Base-by-base conservation (phyloP, 2,113 vertebrate genomes). In the Cervus canadensis region DNA sequence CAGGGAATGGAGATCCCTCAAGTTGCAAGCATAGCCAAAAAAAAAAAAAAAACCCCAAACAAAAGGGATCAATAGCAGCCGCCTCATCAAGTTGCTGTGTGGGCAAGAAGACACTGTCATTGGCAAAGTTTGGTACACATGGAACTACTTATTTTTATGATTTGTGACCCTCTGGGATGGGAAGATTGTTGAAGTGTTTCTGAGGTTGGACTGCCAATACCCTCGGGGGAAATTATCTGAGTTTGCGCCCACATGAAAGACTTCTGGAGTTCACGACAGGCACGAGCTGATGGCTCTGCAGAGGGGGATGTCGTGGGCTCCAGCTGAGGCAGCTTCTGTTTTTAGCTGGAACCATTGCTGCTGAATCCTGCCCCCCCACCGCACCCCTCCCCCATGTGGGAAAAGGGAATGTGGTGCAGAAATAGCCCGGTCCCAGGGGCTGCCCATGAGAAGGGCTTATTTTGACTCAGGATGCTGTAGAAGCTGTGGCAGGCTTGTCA, bases 371-470 rank as follows among this genome's bases (percentile, higher is more conserved):
- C 79, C 50, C 79, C 79, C 79, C 11, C 85, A 78, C 60, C 82
- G 0, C 64, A 9, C 64, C 64, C 64, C 64, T 71, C 95, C 97
- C 96, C 92, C 19, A 23, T 43, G 90, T 87, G 48, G 97, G 59
- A 62, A 79, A 93, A 95, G 91, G 59, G 48, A 91, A 62, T 1
- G 1, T 0, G 5, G 76, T 83, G 96, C 97, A 97, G 96, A 98
- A 98, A 98, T 97, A 98, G 89, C 96, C 98, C 13, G 1, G 1
- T 97, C 97, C 97, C 98, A 97, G 97, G 97, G 98, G 96, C 97
- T 98, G 96, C 97, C 97, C 95, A 33, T 43, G 93, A 98, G 91
- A 97, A 98, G 96, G 98, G 97, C 95, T 98, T 98, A 97, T 98
- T 98, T 98, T 98, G 98, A 98, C 97, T 98, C 96, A 57, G 97